Conservation (phyloP, 2,113 vertebrate species). For the Pardalotus punctatus region DNA sequence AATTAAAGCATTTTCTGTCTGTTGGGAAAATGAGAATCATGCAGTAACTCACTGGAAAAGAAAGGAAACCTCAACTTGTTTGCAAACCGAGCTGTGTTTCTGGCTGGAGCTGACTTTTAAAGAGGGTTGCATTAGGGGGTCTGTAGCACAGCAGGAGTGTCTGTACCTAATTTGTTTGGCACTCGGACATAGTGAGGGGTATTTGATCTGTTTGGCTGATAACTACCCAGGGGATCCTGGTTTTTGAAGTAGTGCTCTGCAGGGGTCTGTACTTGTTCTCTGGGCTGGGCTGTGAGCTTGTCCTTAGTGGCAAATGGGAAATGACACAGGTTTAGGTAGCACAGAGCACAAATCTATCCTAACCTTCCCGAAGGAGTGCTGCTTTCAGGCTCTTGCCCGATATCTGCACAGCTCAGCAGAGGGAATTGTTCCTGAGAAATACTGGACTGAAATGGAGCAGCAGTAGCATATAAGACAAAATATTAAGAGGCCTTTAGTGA, state of each 20-base stretch:
- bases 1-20: neutral
- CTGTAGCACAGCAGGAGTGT: neutral
- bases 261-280: neutral
- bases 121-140: neutral
- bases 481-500: neutral
- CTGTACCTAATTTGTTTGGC: neutral
- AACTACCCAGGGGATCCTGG: neutral
- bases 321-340: neutral
- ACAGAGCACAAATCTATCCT: neutral
- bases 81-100: neutral
- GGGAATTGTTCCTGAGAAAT: neutral
- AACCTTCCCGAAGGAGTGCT: neutral
- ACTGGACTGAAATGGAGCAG: neutral
- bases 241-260: neutral
- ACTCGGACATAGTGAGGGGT: neutral
- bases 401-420: neutral
- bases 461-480: neutral
- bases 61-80: neutral
- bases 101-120: neutral
- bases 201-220: neutral
- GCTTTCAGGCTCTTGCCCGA: neutral
- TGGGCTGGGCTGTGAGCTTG: neutral
- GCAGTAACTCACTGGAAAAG: neutral
- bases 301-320: neutral
- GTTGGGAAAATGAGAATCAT: neutral